Evolutionary conservation across 1,140 invertebrate genomes (phyloP), one percentile per base, ranked within the genome.

Genomic region (Calycopis cecrops): DNA sequence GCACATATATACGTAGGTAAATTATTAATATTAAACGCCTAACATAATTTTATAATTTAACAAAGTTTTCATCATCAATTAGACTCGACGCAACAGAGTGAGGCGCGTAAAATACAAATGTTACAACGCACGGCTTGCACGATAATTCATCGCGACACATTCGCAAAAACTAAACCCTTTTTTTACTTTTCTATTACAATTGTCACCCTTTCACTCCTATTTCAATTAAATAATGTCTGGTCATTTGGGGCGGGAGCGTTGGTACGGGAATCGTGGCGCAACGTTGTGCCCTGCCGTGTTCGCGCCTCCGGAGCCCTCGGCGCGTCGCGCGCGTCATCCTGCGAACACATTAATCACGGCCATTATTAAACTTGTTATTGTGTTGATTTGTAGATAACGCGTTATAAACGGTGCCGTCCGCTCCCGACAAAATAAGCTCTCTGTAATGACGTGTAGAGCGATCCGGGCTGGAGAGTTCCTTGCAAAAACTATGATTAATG

Each of bases 171-270:
- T 65, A 67, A 77, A 75, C 79, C 84, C 76, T 78, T 87, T 44
- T n/a, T 83, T 79, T 80, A 75, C 70, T 78, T 78, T 85, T 83
- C 73, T 84, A 87, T 84, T 78, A 76, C 84, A 82, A 85, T 87
- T 83, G 84, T 87, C 81, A 87, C 84, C 84, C 84, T 87, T 87
- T 87, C 69, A 76, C 76, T 84, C 76, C 63, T 65, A 80, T 77
- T 85, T 87, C 84, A 85, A 87, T 87, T 87, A 87, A 87, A 87
- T 87, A 87, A 87, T 87, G 83, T 87, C 83, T 87, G 81, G 81
- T 87, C 83, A 87, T 85, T 87, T 87, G 79, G 71, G 78, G 67
- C 73, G 60, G 40, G 40, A 44, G 14, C 35, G 9, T 38, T 12
- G 35, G 12, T 48, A 33, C 60, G 48, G 54, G 63, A 52, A 44